Percentiles rank a stretch among this genome's conserved stretches.
Evolutionary conservation across 2,113 vertebrate species (phyloP).

Genomic region (Pollimyrus isidori): DNA sequence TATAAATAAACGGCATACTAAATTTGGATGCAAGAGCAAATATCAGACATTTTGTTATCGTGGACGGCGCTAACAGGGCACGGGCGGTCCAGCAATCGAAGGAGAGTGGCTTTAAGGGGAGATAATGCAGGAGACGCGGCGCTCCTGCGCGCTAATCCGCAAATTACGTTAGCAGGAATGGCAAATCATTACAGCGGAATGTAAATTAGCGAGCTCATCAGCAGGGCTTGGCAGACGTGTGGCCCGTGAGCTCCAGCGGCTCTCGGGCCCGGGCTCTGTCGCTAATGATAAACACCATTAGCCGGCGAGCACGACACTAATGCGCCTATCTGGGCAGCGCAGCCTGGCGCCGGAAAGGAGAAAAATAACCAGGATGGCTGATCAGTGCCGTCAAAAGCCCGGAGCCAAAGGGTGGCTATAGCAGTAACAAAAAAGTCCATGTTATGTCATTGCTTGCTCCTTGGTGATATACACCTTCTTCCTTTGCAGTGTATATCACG

Average conservation of each 20-base stretch:
- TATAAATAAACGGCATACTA: not conserved
- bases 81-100: conserved; percentile 25
- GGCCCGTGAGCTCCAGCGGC: conserved; percentile 11
- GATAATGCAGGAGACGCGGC: conserved; percentile 33
- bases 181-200: conserved; percentile 35
- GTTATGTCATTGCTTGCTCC: not conserved
- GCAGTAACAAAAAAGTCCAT: not conserved
- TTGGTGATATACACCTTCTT: not conserved
- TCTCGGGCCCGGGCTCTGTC: conserved; percentile 30
- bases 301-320: conserved; percentile 35
- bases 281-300: conserved; percentile 48
- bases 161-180: conserved; percentile 31
- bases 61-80: conserved; percentile 16
- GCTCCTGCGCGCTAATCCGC: conserved; percentile 48
- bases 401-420: not conserved
- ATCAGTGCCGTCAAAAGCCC: conserved; percentile 16
- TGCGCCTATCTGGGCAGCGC: conserved; percentile 40
- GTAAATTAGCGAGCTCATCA: conserved; percentile 39
- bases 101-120: conserved; percentile 28
- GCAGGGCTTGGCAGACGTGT: conserved; percentile 26
- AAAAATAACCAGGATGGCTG: conserved; percentile 31
- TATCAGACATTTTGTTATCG: not conserved
- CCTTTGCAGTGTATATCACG: not conserved
- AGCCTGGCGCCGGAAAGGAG: conserved; percentile 34
- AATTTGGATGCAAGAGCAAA: not conserved